phyloP scores from a whole-genome alignment of 2,113 vertebrate species.

The Mastomys coucha region DNA sequence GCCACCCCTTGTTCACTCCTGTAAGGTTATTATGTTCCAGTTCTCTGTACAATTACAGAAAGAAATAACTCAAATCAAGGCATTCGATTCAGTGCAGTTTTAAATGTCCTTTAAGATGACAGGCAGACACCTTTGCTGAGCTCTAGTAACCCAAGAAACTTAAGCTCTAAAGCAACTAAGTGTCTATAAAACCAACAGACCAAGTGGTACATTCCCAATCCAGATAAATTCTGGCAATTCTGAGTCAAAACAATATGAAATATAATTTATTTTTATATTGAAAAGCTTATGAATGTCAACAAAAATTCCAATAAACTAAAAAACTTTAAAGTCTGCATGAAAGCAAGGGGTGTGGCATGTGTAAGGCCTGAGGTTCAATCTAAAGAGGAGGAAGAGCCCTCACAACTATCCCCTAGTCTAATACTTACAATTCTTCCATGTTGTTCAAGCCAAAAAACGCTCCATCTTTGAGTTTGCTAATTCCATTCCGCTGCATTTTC shows the following conservation, averaged over 20 bases:
- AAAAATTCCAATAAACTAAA: slow-evolving; percentile 45
- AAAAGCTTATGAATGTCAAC: slow-evolving; percentile 36
- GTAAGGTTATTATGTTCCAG: slow-evolving; percentile 98
- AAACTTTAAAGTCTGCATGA: neutral
- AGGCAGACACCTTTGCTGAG: slow-evolving; percentile 13
- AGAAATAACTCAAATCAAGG: slow-evolving; percentile 67
- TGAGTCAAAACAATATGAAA: slow-evolving; percentile 35
- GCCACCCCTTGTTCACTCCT: slow-evolving; percentile 98
- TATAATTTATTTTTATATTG: slow-evolving; percentile 13
- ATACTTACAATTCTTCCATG: slow-evolving; percentile 94
- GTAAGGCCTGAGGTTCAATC: neutral
- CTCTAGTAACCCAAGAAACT: slow-evolving; percentile 34
- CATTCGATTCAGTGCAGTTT: slow-evolving; percentile 50
- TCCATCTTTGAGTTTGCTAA: slow-evolving; percentile 96
- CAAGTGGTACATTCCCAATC: neutral
- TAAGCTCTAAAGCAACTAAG: slow-evolving; percentile 21
- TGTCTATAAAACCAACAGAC: slow-evolving; percentile 52
- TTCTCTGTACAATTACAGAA: slow-evolving; percentile 89
- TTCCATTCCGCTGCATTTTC: slow-evolving; percentile 97
- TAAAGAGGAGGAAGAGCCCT: neutral
- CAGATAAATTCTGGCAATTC: slow-evolving; percentile 47
- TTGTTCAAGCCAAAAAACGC: slow-evolving; percentile 97
- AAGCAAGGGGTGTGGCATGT: neutral
- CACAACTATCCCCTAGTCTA: slow-evolving; percentile 66
- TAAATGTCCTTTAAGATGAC: slow-evolving; percentile 48